Evolutionary conservation across 2,113 vertebrate species (phyloP), one percentile per base, ranked within the genome.

Genomic region (Seriola rivoliana): DNA sequence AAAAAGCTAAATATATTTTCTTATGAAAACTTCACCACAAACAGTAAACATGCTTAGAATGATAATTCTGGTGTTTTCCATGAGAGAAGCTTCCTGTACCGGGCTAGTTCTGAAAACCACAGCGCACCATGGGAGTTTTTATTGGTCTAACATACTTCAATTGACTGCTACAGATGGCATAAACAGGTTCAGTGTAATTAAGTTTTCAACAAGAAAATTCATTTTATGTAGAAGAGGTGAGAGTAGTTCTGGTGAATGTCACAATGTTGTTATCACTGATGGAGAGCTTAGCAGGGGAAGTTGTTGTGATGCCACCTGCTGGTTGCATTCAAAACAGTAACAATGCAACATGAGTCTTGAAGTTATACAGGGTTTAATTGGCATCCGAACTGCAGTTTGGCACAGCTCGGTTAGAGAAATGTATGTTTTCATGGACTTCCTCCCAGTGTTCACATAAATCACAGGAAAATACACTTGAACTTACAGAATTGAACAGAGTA

Each of bases 251-350:
- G 68, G 21, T n/a, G 25, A 52, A 52, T 17, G 55, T 48, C 23
- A 32, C 44, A 13, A 8, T 40, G 29, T 50, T 8, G n/a, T 5
- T 58, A n/a, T 25, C 25, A 4, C 11, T 29, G 50, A 4, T 54
- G 23, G n/a, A 23, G 29, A 55, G 8, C 23, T 44, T 19, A n/a
- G 14, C 5, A 7, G 11, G 5, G n/a, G 21, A 34, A 32, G 42
- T 38, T 78, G 63, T 14, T 38, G 38, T 68, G 68, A 76, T 34
- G 81, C 86, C 73, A 65, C 68, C 78, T 81, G 69, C 68, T 84
- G 81, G 81, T 54, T 78, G 42, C 19, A 67, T 55, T 67, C 11
- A 40, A 40, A 32, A 64, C 69, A 36, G 17, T 23, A 5, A 23
- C 32, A 65, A n/a, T 14, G 7, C 57, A 44, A 2, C 5, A 21